phyloP scores from a whole-genome alignment of 2,113 vertebrate genomes.

The Halcyon senegalensis region DNA sequence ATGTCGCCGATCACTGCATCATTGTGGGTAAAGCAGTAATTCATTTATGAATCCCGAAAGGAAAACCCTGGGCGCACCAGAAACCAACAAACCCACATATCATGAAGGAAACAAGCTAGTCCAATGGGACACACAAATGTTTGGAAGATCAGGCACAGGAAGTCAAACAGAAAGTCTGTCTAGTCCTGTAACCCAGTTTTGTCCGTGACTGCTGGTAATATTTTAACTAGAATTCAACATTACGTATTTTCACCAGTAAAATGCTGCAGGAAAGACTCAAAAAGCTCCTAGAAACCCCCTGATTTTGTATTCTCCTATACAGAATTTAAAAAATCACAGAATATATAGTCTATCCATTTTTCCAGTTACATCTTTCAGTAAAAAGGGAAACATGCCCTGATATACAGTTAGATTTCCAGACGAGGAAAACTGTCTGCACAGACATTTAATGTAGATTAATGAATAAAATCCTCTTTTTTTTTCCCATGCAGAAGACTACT shows the following conservation, averaged over 20 bases:
- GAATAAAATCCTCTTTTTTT: background rate
- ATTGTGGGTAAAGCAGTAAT: background rate
- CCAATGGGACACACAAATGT: fast-evolving
- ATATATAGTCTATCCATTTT: background rate
- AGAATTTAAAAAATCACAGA: background rate
- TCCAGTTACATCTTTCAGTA: background rate
- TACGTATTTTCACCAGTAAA: background rate
- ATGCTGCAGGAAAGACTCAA: background rate
- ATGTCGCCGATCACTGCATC: background rate
- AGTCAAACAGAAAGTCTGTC: background rate
- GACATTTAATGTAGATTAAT: background rate
- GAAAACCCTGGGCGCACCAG: background rate
- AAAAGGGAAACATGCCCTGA: background rate
- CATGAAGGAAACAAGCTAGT: background rate
- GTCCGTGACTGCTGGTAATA: background rate
- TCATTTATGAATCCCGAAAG: background rate
- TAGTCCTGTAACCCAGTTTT: background rate
- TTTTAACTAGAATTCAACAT: background rate
- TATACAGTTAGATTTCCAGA: background rate
- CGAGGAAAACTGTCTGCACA: background rate
- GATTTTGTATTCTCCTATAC: background rate
- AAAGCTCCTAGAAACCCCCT: background rate
- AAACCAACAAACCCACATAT: background rate
- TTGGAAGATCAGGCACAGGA: background rate
- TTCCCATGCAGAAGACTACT: background rate